Evolutionary conservation across 2,888 invertebrate genomes (phyloP).

Genomic region (Cybosia mesomella): DNA sequence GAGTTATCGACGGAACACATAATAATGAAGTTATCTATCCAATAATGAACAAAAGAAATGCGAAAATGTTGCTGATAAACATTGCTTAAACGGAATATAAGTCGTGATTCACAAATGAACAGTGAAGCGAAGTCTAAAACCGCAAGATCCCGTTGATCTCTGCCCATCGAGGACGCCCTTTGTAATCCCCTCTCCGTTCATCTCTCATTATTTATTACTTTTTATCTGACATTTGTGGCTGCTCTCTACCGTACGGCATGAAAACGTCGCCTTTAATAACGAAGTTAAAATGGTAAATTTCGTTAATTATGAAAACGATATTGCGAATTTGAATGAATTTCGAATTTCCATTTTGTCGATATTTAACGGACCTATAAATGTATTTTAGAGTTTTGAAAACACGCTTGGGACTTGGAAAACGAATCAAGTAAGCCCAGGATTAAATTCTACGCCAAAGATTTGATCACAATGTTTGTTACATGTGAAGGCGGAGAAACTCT

Average conservation of each 20-base stretch:
- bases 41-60: conserved; percentile 2
- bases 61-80: conserved; percentile 20
- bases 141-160: conserved; percentile 59
- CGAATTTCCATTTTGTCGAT: background rate
- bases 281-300: background rate
- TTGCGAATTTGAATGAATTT: conserved; percentile 26
- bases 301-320: conserved; percentile 28
- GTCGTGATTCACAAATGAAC: conserved; percentile 45
- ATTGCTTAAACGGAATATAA: conserved; percentile 36
- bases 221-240: conserved; percentile 55
- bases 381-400: no score
- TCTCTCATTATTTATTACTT: conserved; percentile 64
- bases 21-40: background rate
- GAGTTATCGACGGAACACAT: background rate
- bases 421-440: background rate
- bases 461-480: no score
- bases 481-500: no score
- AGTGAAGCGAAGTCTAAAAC: conserved; percentile 42
- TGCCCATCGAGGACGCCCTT: conserved; percentile 53
- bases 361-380: no score
- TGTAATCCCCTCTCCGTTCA: conserved; percentile 49
- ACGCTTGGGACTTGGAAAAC: background rate
- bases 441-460: no score
- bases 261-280: conserved; percentile 36
- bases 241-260: conserved; percentile 38